Base-by-base conservation (phyloP, 2,888 invertebrate species). In the Byasa hedistus region DNA sequence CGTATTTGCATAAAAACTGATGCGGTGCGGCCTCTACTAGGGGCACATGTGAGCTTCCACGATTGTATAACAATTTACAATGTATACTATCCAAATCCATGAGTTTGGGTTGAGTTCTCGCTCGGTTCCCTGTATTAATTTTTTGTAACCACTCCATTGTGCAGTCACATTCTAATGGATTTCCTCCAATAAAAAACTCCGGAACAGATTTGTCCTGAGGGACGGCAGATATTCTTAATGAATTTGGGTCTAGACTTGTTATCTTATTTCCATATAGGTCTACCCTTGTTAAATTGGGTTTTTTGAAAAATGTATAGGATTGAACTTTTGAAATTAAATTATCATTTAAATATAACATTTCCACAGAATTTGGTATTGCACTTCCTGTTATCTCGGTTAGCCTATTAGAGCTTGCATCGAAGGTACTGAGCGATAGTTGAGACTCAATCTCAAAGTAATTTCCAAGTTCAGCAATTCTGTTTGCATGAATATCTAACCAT, bases 131-230 rank as follows among this genome's bases (percentile, higher is more conserved):
- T 72, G 93, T 93, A 83, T 96, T 96, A 74, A 96, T 95, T 84
- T 95, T 94, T 87, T 96, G 96, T 73, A 97, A 85, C 97, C 97
- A 98, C 81, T 96, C 96, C 96, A 97, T 96, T 69, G 96, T 96
- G 82, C 97, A 97, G 85, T 97, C 96, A 87, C 98, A 98, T 77
- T 95, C 94, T 80, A 96, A 95, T 65, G 97, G 96, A 87, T 98
- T 98, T 71, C 95, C 95, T 59, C 96, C 96, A 70, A 97, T 95
- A 81, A 95, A 95, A 84, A 97, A 96, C 85, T 96, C 96, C 8
- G 96, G 96, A 68, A 96, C 92, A 27, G 94, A 92, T 83, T 94
- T 94, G 69, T 95, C 95, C 70, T 93, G 91, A 44, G 95, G 95
- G 60, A 96, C 95, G 27, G 95, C 94, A 68, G 95, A 95, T 87